These are phyloP conservation scores for Brachynemurus nebulosus DNA, from an alignment of 2,888 invertebrate genomes.

Conservation along the genomic window DNA sequence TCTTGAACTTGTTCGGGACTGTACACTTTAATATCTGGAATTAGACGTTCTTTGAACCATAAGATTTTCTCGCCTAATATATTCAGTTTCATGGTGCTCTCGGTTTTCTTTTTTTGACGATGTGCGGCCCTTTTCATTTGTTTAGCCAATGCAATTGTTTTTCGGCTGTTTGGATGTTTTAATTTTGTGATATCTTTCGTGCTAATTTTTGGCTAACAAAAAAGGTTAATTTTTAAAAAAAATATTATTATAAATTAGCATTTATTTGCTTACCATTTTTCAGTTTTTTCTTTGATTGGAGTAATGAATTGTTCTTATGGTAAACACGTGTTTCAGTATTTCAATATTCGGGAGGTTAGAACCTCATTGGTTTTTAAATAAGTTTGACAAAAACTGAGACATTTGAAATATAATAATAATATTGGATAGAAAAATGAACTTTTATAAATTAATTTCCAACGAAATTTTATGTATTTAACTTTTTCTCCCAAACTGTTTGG, in stretches of 20 bases:
- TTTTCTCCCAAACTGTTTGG: no score
- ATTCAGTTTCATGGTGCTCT: constrained; percentile 56
- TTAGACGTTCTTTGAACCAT: constrained; percentile 62
- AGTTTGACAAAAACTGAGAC: no score
- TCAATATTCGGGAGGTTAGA: no score
- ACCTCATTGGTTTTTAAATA: no score
- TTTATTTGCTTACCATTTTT: background rate
- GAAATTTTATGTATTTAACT: no score
- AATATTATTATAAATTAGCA: background rate
- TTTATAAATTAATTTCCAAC: no score
- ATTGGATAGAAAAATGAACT: no score
- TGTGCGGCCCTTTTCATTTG: constrained; percentile 47
- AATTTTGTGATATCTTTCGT: constrained; percentile 39
- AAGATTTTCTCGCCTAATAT: constrained; percentile 59
- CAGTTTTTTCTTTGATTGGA: no score
- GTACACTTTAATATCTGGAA: constrained; percentile 29
- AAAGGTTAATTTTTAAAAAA: constrained; percentile 3
- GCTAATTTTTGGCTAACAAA: constrained; percentile 32
- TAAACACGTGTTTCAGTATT: background rate
- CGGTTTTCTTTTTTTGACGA: constrained; percentile 46
- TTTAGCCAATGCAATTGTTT: constrained; percentile 57
- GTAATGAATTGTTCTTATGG: background rate
- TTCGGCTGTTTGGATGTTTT: constrained; percentile 77
- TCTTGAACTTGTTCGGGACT: constrained; percentile 44
- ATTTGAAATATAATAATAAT: no score